Evolutionary conservation across 2,797 vertebrate species (phyloP), one percentile per base, ranked within the genome.

Genomic region (Lophius americanus): DNA sequence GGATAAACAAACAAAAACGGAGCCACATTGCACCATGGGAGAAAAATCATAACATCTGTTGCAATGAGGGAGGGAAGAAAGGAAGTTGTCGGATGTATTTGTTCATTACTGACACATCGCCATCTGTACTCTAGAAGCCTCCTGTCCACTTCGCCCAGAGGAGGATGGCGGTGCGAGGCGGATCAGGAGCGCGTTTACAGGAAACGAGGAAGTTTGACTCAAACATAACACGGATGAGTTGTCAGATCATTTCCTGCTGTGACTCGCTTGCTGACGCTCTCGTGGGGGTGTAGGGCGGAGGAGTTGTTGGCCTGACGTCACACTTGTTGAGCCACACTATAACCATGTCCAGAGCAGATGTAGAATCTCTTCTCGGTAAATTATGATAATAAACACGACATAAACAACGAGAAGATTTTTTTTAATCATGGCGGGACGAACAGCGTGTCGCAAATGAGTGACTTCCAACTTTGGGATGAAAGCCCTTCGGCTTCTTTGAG

Each of bases 1-100:
- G 64, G 54, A 74, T 65, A 89, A 87, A 89, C 88, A 90, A 92
- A 90, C 85, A 89, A 79, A 85, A 86, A 83, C 86, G 79, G 66
- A 89, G 89, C 74, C 87, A 88, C 74, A 85, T 84, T 86, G 72
- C 66, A 76, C 64, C 72, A 70, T 66, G 71, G 63, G 79, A 85
- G 64, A 53, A 46, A 77, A 70, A 82, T 73, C 67, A 76, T 51
- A 85, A 89, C 89, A 90, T 91, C 85, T 91, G 90, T 63, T 83
- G 68, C 63, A 65, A 50, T 10, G 51, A 88, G 73, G 61, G 86
- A 85, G 59, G 57, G 69, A 72, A 65, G 80, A 73, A 65, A 60
- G 78, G 76, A 76, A 85, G 79, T 70, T 66, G 64, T 78, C 70
- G 79, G 66, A 65, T 77, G 78, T 85, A 81, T 89, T 89, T 88